These are phyloP conservation scores for Drosophila helvetica DNA, from an alignment of 2,888 invertebrate genomes.

Conservation along the genomic window DNA sequence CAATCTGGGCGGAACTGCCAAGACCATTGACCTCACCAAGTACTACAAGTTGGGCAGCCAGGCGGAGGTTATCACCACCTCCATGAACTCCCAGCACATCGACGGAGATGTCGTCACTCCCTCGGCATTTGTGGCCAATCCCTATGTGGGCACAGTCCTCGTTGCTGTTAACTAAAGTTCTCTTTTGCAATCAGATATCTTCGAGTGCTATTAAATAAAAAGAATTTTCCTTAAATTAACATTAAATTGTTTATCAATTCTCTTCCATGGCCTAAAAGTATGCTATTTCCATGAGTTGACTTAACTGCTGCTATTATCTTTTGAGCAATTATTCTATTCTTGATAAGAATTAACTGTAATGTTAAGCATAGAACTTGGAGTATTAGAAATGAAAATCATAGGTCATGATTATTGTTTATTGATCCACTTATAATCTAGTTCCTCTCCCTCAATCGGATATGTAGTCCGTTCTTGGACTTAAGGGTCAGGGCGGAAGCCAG, in stretches of 20 bases:
- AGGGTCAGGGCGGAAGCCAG: constrained; percentile 84
- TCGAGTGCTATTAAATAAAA: not conserved
- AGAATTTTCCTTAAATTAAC: not conserved
- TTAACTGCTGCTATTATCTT: too few relatives aligned
- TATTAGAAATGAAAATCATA: too few relatives aligned
- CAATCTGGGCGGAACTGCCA: constrained; percentile 85
- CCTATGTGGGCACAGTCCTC: constrained; percentile 80
- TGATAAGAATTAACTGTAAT: too few relatives aligned
- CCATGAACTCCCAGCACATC: constrained; percentile 78
- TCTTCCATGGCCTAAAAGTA: not conserved
- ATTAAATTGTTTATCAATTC: not conserved
- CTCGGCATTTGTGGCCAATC: constrained; percentile 65
- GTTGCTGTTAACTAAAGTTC: constrained; percentile 59
- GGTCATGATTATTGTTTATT: not conserved
- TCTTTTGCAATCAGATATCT: too few relatives aligned
- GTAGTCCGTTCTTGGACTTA: constrained; percentile 84
- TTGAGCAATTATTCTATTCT: not conserved
- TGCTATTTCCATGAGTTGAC: constrained; percentile 9
- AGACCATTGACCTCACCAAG: constrained; percentile 84
- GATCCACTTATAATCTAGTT: not conserved
- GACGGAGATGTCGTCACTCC: constrained; percentile 81
- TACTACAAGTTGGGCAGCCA: constrained; percentile 68
- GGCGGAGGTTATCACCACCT: constrained; percentile 82
- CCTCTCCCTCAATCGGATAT: constrained; percentile 82
- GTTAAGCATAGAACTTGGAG: too few relatives aligned